Percentiles rank a stretch among this genome's conserved stretches.
Evolutionary conservation across 2,797 vertebrate species (phyloP).

Genomic region (Acanthurus tractus): DNA sequence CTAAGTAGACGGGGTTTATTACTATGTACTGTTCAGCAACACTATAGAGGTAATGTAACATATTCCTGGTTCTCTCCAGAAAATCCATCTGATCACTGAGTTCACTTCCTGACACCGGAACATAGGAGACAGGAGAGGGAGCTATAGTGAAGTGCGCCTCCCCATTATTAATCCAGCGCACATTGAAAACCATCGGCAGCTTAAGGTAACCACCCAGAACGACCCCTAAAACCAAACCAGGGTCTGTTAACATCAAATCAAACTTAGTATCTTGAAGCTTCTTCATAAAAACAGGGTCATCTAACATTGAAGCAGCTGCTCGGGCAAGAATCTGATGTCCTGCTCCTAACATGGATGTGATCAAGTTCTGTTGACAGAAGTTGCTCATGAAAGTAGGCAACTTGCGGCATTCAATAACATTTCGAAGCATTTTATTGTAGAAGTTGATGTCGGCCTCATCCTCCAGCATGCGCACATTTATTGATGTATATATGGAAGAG

Average conservation of each 20-base stretch:
- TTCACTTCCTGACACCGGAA: slow-evolving; percentile 73
- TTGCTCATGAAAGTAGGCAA: slow-evolving; percentile 37
- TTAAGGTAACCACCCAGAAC: slow-evolving; percentile 75
- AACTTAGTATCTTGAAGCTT: slow-evolving; percentile 66
- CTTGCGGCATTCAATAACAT: slow-evolving; percentile 54
- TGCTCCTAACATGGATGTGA: slow-evolving; percentile 20
- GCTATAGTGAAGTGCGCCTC: slow-evolving; percentile 72
- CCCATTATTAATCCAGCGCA: slow-evolving; percentile 76
- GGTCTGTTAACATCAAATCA: slow-evolving; percentile 81
- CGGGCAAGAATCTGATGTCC: slow-evolving; percentile 45
- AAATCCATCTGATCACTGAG: slow-evolving; percentile 76
- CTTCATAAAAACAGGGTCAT: slow-evolving; percentile 68
- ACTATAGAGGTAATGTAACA: slow-evolving; percentile 64
- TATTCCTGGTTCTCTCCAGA: slow-evolving; percentile 68
- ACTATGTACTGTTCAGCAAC: slow-evolving; percentile 43
- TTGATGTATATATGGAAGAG: slow-evolving; percentile 62
- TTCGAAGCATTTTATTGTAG: slow-evolving; percentile 40
- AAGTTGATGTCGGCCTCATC: slow-evolving; percentile 35
- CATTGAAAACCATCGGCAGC: slow-evolving; percentile 78
- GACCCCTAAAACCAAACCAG: slow-evolving; percentile 56
- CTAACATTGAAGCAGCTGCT: slow-evolving; percentile 48
- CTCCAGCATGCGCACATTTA: slow-evolving; percentile 53
- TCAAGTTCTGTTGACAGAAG: slow-evolving; percentile 58
- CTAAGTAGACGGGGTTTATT: slow-evolving; percentile 62
- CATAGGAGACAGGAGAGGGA: slow-evolving; percentile 76